phyloP scores from a whole-genome alignment of 2,797 vertebrate species.

The Telmatherina bonti region DNA sequence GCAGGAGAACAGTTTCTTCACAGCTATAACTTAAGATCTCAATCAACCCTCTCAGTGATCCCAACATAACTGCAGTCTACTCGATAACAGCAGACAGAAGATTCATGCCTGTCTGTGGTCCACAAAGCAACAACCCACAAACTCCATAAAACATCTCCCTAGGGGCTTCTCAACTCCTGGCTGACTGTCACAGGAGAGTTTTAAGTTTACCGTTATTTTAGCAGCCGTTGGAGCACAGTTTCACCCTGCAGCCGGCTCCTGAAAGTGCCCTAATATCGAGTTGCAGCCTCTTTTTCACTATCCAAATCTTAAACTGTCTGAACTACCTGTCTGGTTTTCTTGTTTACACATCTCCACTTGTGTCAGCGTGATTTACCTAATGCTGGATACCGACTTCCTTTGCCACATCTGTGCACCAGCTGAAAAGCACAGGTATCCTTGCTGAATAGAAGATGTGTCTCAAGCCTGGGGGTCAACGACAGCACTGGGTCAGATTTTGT shows the following conservation, averaged over 20 bases:
- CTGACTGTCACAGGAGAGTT: constrained; percentile 24
- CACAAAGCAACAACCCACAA: constrained; percentile 37
- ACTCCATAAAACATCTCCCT: constrained; percentile 42
- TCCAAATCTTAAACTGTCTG: constrained; percentile 1
- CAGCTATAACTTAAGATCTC: constrained; percentile 56
- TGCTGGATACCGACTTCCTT: background rate
- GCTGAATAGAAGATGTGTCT: background rate
- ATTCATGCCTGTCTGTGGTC: constrained; percentile 46
- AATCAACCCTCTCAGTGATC: constrained; percentile 39
- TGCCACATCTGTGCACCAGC: background rate
- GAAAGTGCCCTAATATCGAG: constrained; percentile 12
- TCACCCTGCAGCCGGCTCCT: constrained; percentile 18
- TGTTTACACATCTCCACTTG: constrained; percentile 1
- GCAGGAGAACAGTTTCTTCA: constrained; percentile 50
- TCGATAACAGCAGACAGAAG: constrained; percentile 30
- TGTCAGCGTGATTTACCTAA: constrained; percentile 1
- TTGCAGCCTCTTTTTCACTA: constrained; percentile 19
- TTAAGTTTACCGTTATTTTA: constrained; percentile 32
- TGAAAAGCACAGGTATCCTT: background rate
- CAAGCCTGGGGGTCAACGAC: background rate
- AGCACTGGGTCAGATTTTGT: background rate
- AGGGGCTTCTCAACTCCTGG: constrained; percentile 17
- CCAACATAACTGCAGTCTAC: constrained; percentile 44
- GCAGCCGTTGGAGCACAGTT: constrained; percentile 20
- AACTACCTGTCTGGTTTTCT: constrained; percentile 1